phyloP scores from a whole-genome alignment of 2,888 invertebrate species.

The Carabus problematicus region DNA sequence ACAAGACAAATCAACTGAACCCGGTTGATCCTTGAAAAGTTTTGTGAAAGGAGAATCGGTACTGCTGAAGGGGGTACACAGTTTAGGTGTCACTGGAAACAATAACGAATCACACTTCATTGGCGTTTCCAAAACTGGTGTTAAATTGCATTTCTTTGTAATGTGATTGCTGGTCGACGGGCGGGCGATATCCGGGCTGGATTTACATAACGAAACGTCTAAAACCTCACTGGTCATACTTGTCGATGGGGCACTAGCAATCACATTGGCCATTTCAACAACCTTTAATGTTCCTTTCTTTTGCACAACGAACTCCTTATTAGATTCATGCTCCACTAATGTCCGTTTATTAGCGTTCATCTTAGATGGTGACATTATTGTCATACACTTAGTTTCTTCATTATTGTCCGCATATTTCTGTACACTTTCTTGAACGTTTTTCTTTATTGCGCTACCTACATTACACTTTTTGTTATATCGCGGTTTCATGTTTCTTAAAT shows the following conservation, averaged over 20 bases:
- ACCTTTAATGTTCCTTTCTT: neutral
- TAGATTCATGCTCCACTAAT: conserved; percentile 45
- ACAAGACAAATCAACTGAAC: conserved; percentile 51
- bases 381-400: conserved; percentile 44
- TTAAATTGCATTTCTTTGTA: conserved; percentile 48
- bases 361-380: conserved; percentile 52
- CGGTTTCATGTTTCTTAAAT: conserved; percentile 45
- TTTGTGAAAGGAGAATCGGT: conserved; percentile 54
- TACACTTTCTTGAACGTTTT: conserved; percentile 16
- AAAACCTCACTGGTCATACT: no score
- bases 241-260: neutral
- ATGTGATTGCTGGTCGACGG: conserved; percentile 38
- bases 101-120: conserved; percentile 45
- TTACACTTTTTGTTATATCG: conserved; percentile 51
- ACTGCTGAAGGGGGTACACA: conserved; percentile 43
- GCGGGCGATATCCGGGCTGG: conserved; percentile 44
- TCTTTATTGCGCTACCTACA: conserved; percentile 45
- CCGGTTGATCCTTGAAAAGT: conserved; percentile 54
- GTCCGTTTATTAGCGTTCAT: conserved; percentile 51
- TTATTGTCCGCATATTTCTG: conserved; percentile 38
- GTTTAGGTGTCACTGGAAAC: conserved; percentile 52
- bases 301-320: neutral
- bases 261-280: neutral
- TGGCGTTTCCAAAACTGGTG: conserved; percentile 50
- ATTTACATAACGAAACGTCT: conserved; percentile 10